Base-by-base conservation (phyloP, 2,797 vertebrate species). In the Pseudopleuronectes americanus region DNA sequence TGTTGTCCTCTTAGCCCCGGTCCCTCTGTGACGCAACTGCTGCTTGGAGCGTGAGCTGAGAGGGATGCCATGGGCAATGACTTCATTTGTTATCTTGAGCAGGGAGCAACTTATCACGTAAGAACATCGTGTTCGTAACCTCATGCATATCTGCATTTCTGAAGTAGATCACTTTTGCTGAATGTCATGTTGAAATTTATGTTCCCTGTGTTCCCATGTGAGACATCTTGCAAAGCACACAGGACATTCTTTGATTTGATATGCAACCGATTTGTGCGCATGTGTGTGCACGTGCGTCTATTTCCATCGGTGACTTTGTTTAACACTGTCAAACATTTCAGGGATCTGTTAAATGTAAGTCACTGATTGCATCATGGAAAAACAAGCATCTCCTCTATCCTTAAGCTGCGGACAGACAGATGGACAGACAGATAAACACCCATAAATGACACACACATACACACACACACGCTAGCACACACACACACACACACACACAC, bases 351-450 rank as follows among this genome's bases (percentile, higher is more conserved):
- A 67, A 67, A 70, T 60, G 70, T 62, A 79, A 83, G 65, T 49
- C 49, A 57, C 38, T 54, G 59, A 84, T 70, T 68, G 48, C 77
- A 84, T 85, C 70, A 85, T 84, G 78, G 86, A 84, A 87, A 86
- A 74, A 79, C 51, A 67, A 67, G 59, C 64, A 64, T 80, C 64
- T 64, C 68, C 26, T 76, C 62, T 70, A 56, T 64, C 64, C 55
- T 51, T 63, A 69, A 84, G 64, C 74, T 71, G 56, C 49, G 9
- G 60, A 80, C 63, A 57, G 51, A 84, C 71, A 58, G 69, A 74
- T 67, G 31, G 48, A 71, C 0, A 9, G 60, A 79, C 60, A 60
- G 43, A 84, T 69, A 60, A 67, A 74, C 64, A 71, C 17, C 36
- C 23, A 66, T 47, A 58, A 49, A 71, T 33, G 63, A 65, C 51